Percentiles rank a stretch among this genome's conserved stretches.
phyloP scores from a whole-genome alignment of 2,888 invertebrate species.

The Polietes domitor region DNA sequence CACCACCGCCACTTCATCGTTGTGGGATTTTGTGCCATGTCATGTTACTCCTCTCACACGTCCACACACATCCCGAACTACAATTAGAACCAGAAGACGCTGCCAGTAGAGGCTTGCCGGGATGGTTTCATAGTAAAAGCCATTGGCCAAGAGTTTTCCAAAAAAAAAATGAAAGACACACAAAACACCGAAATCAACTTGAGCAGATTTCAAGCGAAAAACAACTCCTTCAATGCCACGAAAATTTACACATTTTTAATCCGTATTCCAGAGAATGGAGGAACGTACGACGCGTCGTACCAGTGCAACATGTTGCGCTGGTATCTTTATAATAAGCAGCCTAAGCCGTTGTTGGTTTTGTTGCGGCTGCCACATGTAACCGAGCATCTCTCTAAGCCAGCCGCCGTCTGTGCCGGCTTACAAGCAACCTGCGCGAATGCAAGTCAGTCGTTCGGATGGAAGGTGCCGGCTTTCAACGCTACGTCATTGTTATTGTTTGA shows the following conservation, averaged over 20 bases:
- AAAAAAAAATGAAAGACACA: slow-evolving; percentile 8
- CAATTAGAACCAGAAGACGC: slow-evolving; percentile 38
- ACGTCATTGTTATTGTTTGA: slow-evolving; percentile 66
- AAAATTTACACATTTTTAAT: slow-evolving; percentile 60
- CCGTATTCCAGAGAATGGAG: slow-evolving; percentile 24
- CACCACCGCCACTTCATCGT: slow-evolving; percentile 22
- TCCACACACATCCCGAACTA: slow-evolving; percentile 4
- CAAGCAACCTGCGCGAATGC: background rate
- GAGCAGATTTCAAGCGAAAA: background rate
- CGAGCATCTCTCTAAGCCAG: slow-evolving; percentile 33
- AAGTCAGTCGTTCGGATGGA: slow-evolving; percentile 36
- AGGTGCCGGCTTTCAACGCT: slow-evolving; percentile 67
- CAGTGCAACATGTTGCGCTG: slow-evolving; percentile 11
- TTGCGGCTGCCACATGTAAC: slow-evolving; percentile 54
- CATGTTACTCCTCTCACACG: slow-evolving; percentile 47
- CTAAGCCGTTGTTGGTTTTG: too few relatives aligned
- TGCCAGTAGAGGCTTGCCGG: background rate
- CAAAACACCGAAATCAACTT: slow-evolving; percentile 7
- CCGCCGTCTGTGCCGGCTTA: background rate
- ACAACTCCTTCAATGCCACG: slow-evolving; percentile 48
- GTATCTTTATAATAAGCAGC: slow-evolving; percentile 65
- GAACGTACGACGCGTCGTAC: background rate
- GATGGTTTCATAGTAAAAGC: background rate
- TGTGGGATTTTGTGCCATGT: slow-evolving; percentile 50
- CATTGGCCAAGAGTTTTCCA: slow-evolving; percentile 37